Evolutionary conservation across 2,113 vertebrate genomes (phyloP).

Genomic region (Phodopus roborovskii): DNA sequence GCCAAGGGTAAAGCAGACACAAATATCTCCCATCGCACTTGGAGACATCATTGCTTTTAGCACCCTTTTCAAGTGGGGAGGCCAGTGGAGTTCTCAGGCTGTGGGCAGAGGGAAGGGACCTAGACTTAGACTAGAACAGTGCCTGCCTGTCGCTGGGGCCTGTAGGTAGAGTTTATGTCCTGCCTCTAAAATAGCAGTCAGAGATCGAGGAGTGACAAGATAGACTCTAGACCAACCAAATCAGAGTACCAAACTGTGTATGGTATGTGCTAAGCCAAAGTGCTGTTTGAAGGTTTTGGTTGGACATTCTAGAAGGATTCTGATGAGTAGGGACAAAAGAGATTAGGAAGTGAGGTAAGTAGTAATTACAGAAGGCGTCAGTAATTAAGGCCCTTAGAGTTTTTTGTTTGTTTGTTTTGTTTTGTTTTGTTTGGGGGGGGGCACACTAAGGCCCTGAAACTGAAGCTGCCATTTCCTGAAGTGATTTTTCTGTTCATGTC

Average conservation of each 20-base stretch:
- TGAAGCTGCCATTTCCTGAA: slow-evolving; percentile 26
- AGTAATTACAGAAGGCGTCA: neutral
- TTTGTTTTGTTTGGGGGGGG: neutral
- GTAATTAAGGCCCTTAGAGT: neutral
- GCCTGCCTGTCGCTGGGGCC: slow-evolving; percentile 12
- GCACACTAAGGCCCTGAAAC: neutral
- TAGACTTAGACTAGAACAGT: slow-evolving; percentile 43
- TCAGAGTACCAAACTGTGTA: neutral
- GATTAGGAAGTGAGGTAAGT: neutral
- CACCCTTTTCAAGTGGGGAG: slow-evolving; percentile 87
- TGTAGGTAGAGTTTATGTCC: slow-evolving; percentile 2
- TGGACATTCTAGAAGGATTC: neutral
- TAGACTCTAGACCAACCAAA: neutral
- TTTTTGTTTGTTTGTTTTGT: too few species aligned
- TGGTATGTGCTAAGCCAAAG: slow-evolving; percentile 1
- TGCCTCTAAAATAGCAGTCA: slow-evolving; percentile 24
- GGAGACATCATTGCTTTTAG: slow-evolving; percentile 91
- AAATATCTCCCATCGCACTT: slow-evolving; percentile 90
- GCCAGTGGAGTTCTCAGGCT: slow-evolving; percentile 84
- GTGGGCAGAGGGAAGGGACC: slow-evolving; percentile 65
- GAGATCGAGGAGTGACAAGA: slow-evolving; percentile 20
- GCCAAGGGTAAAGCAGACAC: slow-evolving; percentile 92
- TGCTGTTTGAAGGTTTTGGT: neutral
- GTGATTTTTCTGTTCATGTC: neutral
- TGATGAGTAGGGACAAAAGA: neutral